Evolutionary conservation across 2,113 vertebrate species (phyloP), one percentile per base, ranked within the genome.

Genomic region (Anthoscopus minutus): DNA sequence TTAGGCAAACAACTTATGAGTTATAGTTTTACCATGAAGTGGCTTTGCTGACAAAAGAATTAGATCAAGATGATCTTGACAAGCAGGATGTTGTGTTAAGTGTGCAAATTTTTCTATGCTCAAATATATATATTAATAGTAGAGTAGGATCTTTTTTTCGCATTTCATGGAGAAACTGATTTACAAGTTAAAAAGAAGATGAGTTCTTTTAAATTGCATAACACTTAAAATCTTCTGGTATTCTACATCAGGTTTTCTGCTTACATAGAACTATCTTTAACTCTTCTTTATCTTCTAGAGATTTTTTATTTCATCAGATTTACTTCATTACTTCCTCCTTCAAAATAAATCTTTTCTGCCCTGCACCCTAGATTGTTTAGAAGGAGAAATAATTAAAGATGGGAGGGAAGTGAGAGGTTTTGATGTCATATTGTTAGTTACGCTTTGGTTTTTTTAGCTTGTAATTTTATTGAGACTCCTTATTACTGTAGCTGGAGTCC

Each of bases 41-140:
- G 44, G 47, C 89, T 97, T 94, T 96, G 89, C 86, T 96, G 94
- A 97, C 86, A 91, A 76, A 74, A 97, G 91, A 97, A 97, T 94
- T 88, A 93, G 90, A 95, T 79, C 92, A 94, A 92, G 84, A 92
- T 90, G 87, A 93, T 95, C 85, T 97, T 98, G 97, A 96, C 97
- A 96, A 83, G 69, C 58, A 72, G 28, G 5, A 31, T 96, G 84
- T 97, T 98, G 81, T 97, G n/a, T 96, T 97, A 97, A 96, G 95
- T 97, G 94, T 25, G 4, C 71, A 95, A 94, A 93, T 57, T 96
- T 95, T 94, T 78, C 87, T 96, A 85, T 95, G 78, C 88, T 97
- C 45, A 27, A 45, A 54, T 81, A 56, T 21, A 33, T 65, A 15
- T 72, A 58, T 80, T 91, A 80, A 70, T 71, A 83, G 69, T 87